Evolutionary conservation across 2,888 invertebrate species (phyloP), one percentile per base, ranked within the genome.

Genomic region (Drosophila monieri): DNA sequence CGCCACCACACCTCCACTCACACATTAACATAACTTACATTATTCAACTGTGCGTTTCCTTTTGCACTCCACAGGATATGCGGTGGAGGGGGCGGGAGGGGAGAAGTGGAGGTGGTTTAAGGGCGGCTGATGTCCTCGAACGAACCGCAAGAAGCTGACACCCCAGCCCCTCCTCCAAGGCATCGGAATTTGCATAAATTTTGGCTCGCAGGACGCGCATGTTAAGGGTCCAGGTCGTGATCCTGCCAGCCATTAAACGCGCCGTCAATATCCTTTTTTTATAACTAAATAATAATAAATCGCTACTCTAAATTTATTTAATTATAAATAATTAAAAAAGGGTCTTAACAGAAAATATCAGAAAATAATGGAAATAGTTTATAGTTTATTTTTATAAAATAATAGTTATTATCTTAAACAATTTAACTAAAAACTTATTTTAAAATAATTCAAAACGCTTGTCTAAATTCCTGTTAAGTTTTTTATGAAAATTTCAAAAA

Each of bases 21-120:
- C 44, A 39, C 64, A 77, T 81, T 86, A 86, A 80, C 85, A 80
- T 80, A 80, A 71, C 76, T 80, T 84, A 75, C 78, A 86, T 86
- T 86, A 84, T 80, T 86, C 67, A 80, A 64, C 77, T 79, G 74
- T 81, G 69, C 81, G 81, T 80, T 80, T 67, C 55, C 77, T 43
- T 78, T 62, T 74, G 74, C 80, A 70, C 66, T 79, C 71, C 47
- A 30, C 58, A 37, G 15, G 52, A 41, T n/a, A n/a, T 15, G 27
- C 14, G 35, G 32, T 32, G 23, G 27, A 15, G n/a, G 37, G 25
- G 49, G 8, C 6, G 30, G 25, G 21, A 6, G 25, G 4, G 21
- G 21, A 23, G 21, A 4, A 4, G 21, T 23, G n/a, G 37, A 21
- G 49, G 10, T 10, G 30, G 25, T 15, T 27, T 27, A 27, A 27